Conservation (phyloP, 2,888 invertebrate species). For the Scaptomyza caliginosa region DNA sequence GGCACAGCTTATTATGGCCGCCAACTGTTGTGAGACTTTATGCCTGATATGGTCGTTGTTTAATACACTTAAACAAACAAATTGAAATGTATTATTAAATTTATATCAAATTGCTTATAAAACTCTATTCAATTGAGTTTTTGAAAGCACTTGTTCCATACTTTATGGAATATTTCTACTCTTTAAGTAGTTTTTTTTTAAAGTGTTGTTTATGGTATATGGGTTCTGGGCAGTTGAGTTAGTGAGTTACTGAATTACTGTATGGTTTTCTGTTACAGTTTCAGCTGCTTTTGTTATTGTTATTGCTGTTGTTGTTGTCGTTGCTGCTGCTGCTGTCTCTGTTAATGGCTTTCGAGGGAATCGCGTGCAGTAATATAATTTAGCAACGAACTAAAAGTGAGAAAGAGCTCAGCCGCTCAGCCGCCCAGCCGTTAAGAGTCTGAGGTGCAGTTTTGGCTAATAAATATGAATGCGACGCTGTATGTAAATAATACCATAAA, state of each 20-base stretch:
- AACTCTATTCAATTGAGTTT: too few species aligned
- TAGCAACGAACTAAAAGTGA: constrained; percentile 36
- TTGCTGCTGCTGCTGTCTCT: constrained; percentile 46
- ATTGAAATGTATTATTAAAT: too few species aligned
- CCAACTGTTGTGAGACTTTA: constrained; percentile 35
- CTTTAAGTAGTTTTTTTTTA: constrained; percentile 1
- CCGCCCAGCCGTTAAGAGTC: not conserved
- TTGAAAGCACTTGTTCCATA: too few species aligned
- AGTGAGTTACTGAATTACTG: constrained; percentile 37
- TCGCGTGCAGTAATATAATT: constrained; percentile 77
- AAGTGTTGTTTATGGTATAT: constrained; percentile 30
- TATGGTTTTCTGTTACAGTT: constrained; percentile 33
- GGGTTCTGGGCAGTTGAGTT: constrained; percentile 42
- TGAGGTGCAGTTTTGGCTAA: constrained; percentile 42
- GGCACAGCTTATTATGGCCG: constrained; percentile 59
- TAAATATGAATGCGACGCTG: constrained; percentile 43
- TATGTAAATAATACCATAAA: constrained; percentile 58
- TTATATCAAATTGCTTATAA: too few species aligned
- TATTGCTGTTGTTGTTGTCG: constrained; percentile 17
- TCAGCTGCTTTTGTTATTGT: constrained; percentile 23
- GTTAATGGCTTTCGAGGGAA: constrained; percentile 77
- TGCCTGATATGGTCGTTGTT: constrained; percentile 9
- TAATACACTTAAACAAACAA: not conserved
- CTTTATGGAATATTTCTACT: not conserved
- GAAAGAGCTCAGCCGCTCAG: constrained; percentile 19